Conservation (phyloP, 2,113 vertebrate genomes). For the Ophiodon elongatus region DNA sequence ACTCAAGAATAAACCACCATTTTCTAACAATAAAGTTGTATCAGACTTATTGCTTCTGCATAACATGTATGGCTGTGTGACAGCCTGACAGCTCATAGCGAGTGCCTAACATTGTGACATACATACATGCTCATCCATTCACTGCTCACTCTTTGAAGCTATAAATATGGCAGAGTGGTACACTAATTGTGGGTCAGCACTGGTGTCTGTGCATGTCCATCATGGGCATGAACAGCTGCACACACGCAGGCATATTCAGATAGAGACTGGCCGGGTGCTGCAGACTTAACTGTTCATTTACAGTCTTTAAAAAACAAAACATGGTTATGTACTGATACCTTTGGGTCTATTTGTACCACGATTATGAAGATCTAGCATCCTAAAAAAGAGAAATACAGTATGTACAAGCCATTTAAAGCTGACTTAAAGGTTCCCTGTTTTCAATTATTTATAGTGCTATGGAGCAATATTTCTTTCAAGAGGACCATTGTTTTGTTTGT, state of each 20-base stretch:
- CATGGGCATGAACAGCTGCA: slow-evolving; percentile 65
- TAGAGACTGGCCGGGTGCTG: background rate
- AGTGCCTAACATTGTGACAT: background rate
- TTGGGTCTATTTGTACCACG: background rate
- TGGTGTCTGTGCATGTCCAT: slow-evolving; percentile 55
- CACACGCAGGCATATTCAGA: slow-evolving; percentile 13
- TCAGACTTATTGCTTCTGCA: background rate
- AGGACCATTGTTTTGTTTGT: background rate
- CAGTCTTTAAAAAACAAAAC: background rate
- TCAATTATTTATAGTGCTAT: background rate
- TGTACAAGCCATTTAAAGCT: background rate
- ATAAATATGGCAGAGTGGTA: slow-evolving; percentile 63
- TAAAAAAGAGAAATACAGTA: background rate
- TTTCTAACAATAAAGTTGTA: background rate
- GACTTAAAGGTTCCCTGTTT: background rate
- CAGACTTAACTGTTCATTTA: background rate
- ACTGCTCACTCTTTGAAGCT: slow-evolving; percentile 42
- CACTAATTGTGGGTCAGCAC: slow-evolving; percentile 62
- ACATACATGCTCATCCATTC: background rate
- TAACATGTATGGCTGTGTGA: background rate
- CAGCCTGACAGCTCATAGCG: background rate
- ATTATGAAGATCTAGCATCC: background rate
- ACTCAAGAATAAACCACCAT: background rate
- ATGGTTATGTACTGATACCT: background rate
- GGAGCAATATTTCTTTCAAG: background rate